These are phyloP conservation scores for Romanogobio albipinnatus DNA, from an alignment of 2,113 vertebrate genomes.

Conservation along the genomic window DNA sequence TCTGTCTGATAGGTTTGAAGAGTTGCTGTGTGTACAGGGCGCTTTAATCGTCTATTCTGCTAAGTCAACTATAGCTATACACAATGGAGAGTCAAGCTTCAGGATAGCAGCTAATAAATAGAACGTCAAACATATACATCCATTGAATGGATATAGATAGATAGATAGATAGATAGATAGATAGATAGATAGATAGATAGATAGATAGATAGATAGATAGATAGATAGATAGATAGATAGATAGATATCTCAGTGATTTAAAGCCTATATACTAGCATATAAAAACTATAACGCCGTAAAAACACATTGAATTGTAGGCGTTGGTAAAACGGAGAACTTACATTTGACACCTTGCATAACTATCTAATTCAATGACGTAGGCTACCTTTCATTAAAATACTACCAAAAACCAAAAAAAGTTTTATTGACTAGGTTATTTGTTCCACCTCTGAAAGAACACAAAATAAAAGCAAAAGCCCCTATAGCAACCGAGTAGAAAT, in stretches of 20 bases:
- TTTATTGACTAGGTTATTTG: not conserved
- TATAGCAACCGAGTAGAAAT: not conserved
- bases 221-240: not conserved
- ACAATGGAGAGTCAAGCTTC: not conserved
- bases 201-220: not conserved
- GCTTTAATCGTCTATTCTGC: conserved; percentile 1
- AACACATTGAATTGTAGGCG: not conserved
- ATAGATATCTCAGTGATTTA: not conserved
- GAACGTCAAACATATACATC: not conserved
- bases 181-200: not conserved
- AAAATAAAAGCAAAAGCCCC: not conserved
- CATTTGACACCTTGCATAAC: not conserved
- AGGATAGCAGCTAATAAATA: not conserved
- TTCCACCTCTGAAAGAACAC: not conserved
- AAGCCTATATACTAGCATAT: not conserved
- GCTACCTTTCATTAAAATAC: not conserved
- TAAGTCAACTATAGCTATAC: not conserved
- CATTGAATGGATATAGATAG: not conserved
- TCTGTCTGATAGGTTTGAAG: not conserved
- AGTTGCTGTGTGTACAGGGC: not conserved
- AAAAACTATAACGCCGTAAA: not conserved
- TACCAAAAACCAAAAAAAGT: no score
- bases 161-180: not conserved
- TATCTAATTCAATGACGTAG: not conserved
- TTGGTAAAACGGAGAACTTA: not conserved